phyloP scores from a whole-genome alignment of 2,888 invertebrate genomes.

The Luffia ferchaultella region DNA sequence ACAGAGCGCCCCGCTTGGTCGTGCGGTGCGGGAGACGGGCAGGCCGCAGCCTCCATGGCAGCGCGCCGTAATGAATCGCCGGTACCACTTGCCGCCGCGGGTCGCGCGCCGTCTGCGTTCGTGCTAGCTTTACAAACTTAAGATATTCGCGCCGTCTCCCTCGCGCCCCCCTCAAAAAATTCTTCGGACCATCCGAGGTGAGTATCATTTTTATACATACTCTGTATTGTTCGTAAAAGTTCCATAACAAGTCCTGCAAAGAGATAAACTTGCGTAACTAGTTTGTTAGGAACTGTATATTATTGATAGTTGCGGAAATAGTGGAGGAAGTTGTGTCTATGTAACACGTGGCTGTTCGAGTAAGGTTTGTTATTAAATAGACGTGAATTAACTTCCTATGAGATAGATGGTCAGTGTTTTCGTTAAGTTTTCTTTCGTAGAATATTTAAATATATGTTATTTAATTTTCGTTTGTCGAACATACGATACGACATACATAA shows the following conservation, averaged over 20 bases:
- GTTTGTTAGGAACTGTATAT: constrained; percentile 14
- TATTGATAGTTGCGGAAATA: constrained; percentile 12
- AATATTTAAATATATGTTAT: too few species aligned
- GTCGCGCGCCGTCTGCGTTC: constrained; percentile 49
- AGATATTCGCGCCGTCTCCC: constrained; percentile 47
- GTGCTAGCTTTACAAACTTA: constrained; percentile 47
- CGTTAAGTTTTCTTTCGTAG: too few species aligned
- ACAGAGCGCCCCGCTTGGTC: too few species aligned
- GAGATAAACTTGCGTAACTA: constrained; percentile 16
- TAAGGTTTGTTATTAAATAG: not conserved
- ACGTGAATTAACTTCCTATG: too few species aligned
- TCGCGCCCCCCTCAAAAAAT: constrained; percentile 33
- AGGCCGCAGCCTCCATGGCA: constrained; percentile 52
- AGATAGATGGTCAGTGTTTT: too few species aligned
- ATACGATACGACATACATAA: too few species aligned
- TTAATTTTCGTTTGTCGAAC: too few species aligned
- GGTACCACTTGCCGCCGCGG: constrained; percentile 40
- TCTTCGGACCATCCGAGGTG: constrained; percentile 32
- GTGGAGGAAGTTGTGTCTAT: constrained; percentile 18
- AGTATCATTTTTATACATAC: constrained; percentile 19
- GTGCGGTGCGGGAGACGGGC: constrained; percentile 28
- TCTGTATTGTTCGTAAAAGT: constrained; percentile 12
- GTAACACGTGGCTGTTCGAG: not conserved
- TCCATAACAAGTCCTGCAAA: constrained; percentile 12
- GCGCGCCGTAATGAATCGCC: constrained; percentile 54